A percentile compares a stretch with the other conserved stretches of the same genome.
Conservation (phyloP, 2,888 invertebrate species). For the Tipula unca region DNA sequence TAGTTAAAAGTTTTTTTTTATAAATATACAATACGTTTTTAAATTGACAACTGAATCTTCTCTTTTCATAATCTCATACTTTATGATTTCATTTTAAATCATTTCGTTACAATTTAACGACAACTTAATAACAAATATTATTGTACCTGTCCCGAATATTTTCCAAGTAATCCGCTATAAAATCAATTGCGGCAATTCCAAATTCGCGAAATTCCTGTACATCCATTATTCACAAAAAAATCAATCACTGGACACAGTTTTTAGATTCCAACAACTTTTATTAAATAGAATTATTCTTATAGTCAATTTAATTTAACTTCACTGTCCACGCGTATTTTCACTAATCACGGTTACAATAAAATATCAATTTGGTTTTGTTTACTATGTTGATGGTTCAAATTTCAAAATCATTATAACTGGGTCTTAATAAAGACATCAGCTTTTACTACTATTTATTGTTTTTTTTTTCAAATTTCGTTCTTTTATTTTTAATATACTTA, state of each 20-base stretch:
- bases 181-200: conserved; percentile 81
- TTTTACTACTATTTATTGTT: neutral
- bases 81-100: no score
- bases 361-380: neutral
- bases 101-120: no score
- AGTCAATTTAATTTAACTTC: no score
- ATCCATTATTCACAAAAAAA: conserved; percentile 53
- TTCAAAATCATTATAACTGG: neutral
- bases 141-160: conserved; percentile 65
- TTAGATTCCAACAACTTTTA: neutral
- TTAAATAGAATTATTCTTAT: neutral
- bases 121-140: no score
- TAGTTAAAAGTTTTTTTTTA: no score
- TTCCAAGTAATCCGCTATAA: conserved; percentile 81
- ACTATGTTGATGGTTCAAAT: neutral
- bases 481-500: neutral
- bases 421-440: neutral
- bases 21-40: no score
- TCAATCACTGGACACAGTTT: neutral
- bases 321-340: neutral
- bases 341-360: neutral
- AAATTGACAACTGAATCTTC: no score
- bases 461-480: neutral
- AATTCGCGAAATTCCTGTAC: conserved; percentile 68
- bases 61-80: no score